Evolutionary conservation across 2,797 vertebrate species (phyloP).

Genomic region (Cossypha dichroa): DNA sequence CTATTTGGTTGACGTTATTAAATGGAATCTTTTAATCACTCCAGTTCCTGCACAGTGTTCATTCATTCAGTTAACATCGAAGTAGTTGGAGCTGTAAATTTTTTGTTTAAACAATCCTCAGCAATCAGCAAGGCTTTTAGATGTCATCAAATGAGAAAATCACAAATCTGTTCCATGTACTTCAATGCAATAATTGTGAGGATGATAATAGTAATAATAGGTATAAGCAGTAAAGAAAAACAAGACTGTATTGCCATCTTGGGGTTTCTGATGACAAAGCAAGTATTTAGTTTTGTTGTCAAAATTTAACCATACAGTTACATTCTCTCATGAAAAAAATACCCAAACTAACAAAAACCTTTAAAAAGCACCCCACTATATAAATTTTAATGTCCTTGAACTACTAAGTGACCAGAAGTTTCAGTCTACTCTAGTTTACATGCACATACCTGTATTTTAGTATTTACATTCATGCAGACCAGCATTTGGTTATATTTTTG

Average conservation of each 20-base stretch:
- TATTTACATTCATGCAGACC: not conserved
- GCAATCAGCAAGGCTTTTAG: not conserved
- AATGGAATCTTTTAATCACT: not conserved
- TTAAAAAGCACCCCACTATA: not conserved
- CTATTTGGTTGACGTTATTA: not conserved
- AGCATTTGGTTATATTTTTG: not conserved
- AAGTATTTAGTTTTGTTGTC: not conserved
- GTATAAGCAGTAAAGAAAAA: constrained; percentile 22
- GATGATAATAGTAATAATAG: not conserved
- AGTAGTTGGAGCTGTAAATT: not conserved
- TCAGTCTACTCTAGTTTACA: not conserved
- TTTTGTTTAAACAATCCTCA: not conserved
- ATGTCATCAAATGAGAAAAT: constrained; percentile 14
- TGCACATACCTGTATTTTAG: not conserved
- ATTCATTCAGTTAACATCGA: not conserved
- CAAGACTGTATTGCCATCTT: constrained; percentile 63
- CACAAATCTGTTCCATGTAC: not conserved
- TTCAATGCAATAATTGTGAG: not conserved
- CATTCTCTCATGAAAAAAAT: not conserved
- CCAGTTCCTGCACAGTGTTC: not conserved
- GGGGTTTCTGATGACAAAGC: constrained; percentile 57
- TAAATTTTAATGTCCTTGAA: not conserved
- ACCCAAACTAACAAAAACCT: not conserved
- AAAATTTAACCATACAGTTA: not conserved
- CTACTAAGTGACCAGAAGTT: not conserved